These are phyloP conservation scores for Anthopleura sola DNA, from an alignment of 64 coral and sea anemone genomes.

Conservation along the genomic window DNA sequence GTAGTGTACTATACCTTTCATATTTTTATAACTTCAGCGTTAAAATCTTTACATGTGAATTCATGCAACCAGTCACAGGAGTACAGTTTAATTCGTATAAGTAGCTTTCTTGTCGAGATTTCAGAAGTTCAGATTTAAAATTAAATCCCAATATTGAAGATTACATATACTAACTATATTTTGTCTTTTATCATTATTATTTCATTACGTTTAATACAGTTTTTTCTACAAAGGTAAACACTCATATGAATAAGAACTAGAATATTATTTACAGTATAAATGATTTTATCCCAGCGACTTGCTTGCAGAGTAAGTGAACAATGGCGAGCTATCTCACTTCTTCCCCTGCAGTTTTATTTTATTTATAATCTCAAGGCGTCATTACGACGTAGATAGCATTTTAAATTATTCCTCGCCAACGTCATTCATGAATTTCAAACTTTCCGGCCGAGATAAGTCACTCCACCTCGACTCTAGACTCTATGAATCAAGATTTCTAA, in stretches of 20 bases:
- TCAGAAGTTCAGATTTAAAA: too few species aligned
- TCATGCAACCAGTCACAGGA: background rate
- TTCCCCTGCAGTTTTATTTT: background rate
- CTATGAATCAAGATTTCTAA: background rate
- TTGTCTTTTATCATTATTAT: background rate
- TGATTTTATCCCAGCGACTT: background rate
- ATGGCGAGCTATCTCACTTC: background rate
- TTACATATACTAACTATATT: background rate
- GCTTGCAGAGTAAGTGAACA: background rate
- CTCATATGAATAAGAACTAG: background rate
- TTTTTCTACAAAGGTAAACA: background rate
- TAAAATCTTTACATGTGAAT: too few species aligned
- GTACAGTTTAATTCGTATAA: too few species aligned
- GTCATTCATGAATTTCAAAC: background rate
- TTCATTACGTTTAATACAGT: background rate
- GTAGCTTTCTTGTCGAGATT: background rate
- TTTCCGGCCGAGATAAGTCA: background rate
- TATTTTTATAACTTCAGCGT: too few species aligned
- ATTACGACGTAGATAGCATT: background rate
- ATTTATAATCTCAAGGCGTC: background rate
- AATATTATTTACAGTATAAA: background rate
- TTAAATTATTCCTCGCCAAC: background rate
- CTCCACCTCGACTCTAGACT: background rate
- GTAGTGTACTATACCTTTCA: too few species aligned
- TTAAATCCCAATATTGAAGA: too few species aligned